Conservation (phyloP, 2,113 vertebrate species). For the Hirundichthys speculiger region DNA sequence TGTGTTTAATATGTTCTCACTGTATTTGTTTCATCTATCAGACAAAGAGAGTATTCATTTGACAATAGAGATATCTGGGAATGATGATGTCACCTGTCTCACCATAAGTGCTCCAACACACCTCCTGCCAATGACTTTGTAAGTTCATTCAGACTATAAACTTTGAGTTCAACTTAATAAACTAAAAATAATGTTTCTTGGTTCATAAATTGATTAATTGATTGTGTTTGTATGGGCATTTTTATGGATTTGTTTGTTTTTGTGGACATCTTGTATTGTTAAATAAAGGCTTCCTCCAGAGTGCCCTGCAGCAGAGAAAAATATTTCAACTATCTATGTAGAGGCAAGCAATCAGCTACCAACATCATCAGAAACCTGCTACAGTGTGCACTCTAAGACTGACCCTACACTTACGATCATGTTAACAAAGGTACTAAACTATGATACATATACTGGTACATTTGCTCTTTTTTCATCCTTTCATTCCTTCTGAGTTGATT, state of each 20-base stretch:
- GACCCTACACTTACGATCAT: constrained; percentile 76
- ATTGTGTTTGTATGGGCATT: neutral
- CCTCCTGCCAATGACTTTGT: constrained; percentile 73
- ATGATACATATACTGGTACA: neutral
- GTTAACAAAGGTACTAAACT: constrained; percentile 74
- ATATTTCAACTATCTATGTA: constrained; percentile 39
- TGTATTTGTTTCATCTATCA: constrained; percentile 31
- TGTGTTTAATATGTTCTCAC: constrained; percentile 6
- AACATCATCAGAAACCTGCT: constrained; percentile 60
- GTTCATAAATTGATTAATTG: neutral
- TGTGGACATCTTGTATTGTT: constrained; percentile 2
- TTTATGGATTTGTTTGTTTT: neutral
- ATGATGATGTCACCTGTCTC: constrained; percentile 68
- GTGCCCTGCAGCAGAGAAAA: constrained; percentile 59
- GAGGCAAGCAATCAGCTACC: constrained; percentile 35
- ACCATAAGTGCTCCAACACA: constrained; percentile 66
- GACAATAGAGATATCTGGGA: constrained; percentile 51
- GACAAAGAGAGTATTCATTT: constrained; percentile 53
- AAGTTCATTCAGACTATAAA: constrained; percentile 46
- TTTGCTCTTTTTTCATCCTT: neutral
- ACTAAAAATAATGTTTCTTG: neutral
- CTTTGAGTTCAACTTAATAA: neutral
- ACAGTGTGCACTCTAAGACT: constrained; percentile 61
- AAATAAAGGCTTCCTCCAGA: constrained; percentile 63
- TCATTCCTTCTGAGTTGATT: constrained; percentile 7